A percentile compares a stretch with the other conserved stretches of the same genome.
Conservation (phyloP, 1,140 invertebrate species). For the Probaryconus sp. region DNA sequence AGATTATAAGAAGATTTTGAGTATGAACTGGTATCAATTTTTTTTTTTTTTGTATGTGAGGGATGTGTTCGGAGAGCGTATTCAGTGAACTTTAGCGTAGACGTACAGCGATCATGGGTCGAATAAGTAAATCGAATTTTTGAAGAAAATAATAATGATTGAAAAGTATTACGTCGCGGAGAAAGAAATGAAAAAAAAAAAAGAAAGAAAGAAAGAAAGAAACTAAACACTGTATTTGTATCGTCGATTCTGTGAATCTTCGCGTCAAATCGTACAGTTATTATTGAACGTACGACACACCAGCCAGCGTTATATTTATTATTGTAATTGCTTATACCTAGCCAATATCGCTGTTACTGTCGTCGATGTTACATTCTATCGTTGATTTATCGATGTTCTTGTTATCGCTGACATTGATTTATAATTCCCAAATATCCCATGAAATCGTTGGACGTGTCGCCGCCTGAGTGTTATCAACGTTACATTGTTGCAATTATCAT, state of each 20-base stretch:
- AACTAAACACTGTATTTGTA: constrained; percentile 34
- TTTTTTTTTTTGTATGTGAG: constrained; percentile 56
- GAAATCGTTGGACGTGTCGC: constrained; percentile 45
- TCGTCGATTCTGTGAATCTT: constrained; percentile 47
- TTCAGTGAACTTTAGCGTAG: constrained; percentile 29
- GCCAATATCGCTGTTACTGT: constrained; percentile 54
- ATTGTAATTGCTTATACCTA: constrained; percentile 57
- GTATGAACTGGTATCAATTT: constrained; percentile 46
- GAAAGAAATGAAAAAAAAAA: not conserved
- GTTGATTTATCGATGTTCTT: constrained; percentile 57
- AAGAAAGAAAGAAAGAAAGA: not conserved
- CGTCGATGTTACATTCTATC: constrained; percentile 55
- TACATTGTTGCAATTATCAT: constrained; percentile 40
- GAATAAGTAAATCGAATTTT: constrained; percentile 20
- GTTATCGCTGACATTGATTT: constrained; percentile 54
- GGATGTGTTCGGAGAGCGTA: constrained; percentile 15
- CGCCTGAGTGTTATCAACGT: constrained; percentile 38
- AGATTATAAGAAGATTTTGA: constrained; percentile 36
- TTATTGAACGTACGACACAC: constrained; percentile 33
- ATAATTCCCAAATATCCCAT: constrained; percentile 39
- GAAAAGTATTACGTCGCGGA: not conserved
- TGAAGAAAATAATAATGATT: not conserved
- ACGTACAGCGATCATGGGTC: constrained; percentile 43
- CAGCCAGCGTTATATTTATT: constrained; percentile 51
- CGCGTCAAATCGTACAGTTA: constrained; percentile 43